These are phyloP conservation scores for Dasypus novemcinctus DNA, from an alignment of 2,113 vertebrate species.

Conservation along the genomic window DNA sequence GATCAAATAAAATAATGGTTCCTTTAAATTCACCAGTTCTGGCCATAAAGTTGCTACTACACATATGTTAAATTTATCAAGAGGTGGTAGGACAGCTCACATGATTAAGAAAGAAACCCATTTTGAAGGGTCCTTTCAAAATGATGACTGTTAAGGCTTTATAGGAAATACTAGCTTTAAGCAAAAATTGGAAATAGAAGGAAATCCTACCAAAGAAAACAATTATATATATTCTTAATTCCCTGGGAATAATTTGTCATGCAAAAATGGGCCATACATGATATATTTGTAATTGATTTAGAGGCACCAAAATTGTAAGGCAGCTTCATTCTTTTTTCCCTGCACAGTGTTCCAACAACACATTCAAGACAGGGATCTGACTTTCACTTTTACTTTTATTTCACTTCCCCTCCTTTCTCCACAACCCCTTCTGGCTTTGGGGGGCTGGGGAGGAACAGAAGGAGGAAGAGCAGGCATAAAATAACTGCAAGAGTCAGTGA, in stretches of 20 bases:
- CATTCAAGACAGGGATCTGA: conserved; percentile 59
- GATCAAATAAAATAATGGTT: conserved; percentile 65
- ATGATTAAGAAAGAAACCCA: conserved; percentile 64
- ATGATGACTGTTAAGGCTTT: conserved; percentile 70
- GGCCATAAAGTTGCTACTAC: conserved; percentile 61
- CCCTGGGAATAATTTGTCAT: conserved; percentile 84
- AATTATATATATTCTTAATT: conserved; percentile 84
- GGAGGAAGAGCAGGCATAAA: conserved; percentile 72
- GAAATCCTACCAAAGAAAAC: conserved; percentile 79
- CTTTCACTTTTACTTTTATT: conserved; percentile 74
- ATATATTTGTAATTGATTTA: conserved; percentile 69
- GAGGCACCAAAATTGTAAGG: conserved; percentile 65
- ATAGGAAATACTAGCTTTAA: conserved; percentile 78
- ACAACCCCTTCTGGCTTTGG: conserved; percentile 26
- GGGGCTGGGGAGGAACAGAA: neutral
- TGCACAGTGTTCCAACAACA: conserved; percentile 59
- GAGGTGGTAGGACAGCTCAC: conserved; percentile 63
- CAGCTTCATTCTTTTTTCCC: conserved; percentile 61
- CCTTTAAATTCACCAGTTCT: conserved; percentile 59
- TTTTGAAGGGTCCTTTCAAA: conserved; percentile 77
- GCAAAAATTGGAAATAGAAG: conserved; percentile 78
- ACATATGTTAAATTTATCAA: conserved; percentile 75
- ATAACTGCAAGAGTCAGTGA: conserved; percentile 78
- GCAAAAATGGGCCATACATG: conserved; percentile 66
- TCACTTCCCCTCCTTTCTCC: conserved; percentile 54